Percentiles rank a stretch among this genome's conserved stretches.
Evolutionary conservation across 2,797 vertebrate genomes (phyloP).

Genomic region (Sciurus vulgaris): DNA sequence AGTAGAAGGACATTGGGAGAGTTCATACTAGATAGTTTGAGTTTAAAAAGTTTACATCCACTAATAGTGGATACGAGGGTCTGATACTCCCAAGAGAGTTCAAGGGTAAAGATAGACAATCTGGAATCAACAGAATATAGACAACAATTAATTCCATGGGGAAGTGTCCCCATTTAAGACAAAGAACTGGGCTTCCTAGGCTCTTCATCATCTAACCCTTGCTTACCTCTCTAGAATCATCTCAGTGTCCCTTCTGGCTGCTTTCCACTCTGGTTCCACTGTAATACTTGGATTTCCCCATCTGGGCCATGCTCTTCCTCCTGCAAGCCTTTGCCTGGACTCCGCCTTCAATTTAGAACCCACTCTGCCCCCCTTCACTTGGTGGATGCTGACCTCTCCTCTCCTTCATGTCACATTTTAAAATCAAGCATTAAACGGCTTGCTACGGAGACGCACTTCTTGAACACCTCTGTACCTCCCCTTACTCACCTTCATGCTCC

Average conservation of each 20-base stretch:
- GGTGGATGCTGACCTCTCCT: neutral
- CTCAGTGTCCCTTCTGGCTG: neutral
- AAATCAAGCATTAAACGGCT: conserved; percentile 37
- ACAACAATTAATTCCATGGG: neutral
- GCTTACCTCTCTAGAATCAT: neutral
- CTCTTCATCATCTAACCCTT: neutral
- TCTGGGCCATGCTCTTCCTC: neutral
- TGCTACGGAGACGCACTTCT: neutral
- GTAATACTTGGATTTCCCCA: neutral
- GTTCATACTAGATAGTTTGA: neutral
- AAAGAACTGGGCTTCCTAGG: neutral
- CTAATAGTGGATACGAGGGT: neutral
- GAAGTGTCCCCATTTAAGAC: neutral
- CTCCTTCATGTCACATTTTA: neutral
- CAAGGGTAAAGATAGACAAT: conserved; percentile 32
- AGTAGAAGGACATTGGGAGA: neutral
- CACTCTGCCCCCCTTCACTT: neutral
- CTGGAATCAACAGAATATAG: conserved; percentile 17
- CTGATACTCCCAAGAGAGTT: conserved; percentile 8
- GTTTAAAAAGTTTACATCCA: neutral
- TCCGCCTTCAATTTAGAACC: neutral
- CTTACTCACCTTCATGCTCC: neutral
- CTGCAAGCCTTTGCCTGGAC: neutral
- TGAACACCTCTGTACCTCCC: too few relatives aligned
- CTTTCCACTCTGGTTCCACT: neutral